Base-by-base conservation (phyloP, 2,797 vertebrate genomes). In the Rallus crepitans region DNA sequence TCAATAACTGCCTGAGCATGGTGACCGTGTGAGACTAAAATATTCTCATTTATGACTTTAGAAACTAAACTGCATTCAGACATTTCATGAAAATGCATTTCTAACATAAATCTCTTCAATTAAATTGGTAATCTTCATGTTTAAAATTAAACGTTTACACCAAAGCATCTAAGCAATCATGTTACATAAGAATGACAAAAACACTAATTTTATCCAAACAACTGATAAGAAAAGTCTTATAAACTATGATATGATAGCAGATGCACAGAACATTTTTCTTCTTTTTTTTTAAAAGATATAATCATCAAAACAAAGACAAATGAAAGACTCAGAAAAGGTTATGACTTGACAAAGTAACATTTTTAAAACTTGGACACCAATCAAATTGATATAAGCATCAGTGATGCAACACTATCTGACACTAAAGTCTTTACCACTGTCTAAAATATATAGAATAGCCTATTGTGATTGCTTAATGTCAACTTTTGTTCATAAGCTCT, bases 301-400 rank as follows among this genome's bases (percentile, higher is more conserved):
- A 98, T 98, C 97, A 97, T 95, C 96, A 98, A 98, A 99, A 98
- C 98, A 98, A 99, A 98, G 98, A 99, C 98, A 99, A 98, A 99
- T 98, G 98, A 98, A 98, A 97, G 97, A 97, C 96, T 97, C 96
- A 95, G 98, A 97, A 98, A 98, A 98, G 97, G 98, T 98, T 97
- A 98, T 97, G 98, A 98, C 98, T 97, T 98, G 97, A 98, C 98
- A 98, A 98, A 98, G 98, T 97, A 98, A 98, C 97, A 97, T 98
- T 98, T 96, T 97, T 97, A 98, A 98, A 98, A 98, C 96, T 94
- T 97, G 97, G 96, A 98, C 98, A 97, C 96, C 97, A 98, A 97
- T 98, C 98, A 98, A 97, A 98, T 97, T 98, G 97, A 98, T 98
- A 96, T 93, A 96, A 97, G 94, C 96, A 97, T 90, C 97, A 94